Conservation (phyloP, 2,113 vertebrate species). For the Caranx melampygus region DNA sequence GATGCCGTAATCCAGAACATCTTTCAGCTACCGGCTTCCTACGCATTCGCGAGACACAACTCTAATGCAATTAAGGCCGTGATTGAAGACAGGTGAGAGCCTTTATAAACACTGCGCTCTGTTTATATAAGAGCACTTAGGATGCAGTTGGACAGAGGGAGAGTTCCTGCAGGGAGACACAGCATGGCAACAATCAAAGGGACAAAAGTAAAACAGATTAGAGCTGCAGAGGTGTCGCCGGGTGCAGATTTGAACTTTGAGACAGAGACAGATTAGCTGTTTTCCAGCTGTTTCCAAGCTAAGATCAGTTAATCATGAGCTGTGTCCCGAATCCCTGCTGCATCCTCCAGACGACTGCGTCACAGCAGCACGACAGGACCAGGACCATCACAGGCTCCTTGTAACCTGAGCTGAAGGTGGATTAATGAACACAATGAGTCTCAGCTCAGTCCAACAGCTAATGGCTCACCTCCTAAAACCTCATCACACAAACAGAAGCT, state of each 20-base stretch:
- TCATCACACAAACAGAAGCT: too few species aligned
- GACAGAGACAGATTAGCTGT: neutral
- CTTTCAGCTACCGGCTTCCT: neutral
- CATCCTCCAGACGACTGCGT: too few species aligned
- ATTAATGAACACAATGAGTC: too few species aligned
- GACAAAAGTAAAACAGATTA: neutral
- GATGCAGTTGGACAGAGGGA: neutral
- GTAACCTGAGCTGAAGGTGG: too few species aligned
- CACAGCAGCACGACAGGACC: too few species aligned
- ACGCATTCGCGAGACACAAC: neutral
- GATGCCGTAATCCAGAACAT: slow-evolving; percentile 35
- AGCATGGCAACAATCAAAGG: neutral
- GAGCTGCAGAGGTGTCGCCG: neutral
- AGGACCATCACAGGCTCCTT: too few species aligned
- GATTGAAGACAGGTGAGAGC: slow-evolving; percentile 12
- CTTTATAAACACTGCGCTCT: slow-evolving; percentile 4
- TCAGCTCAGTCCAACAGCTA: too few species aligned
- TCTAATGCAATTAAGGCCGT: slow-evolving; percentile 11
- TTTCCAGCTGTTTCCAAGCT: neutral
- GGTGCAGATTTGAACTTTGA: neutral
- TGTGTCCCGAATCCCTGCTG: too few species aligned
- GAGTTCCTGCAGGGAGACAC: neutral
- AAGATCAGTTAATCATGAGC: neutral
- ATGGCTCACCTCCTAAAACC: too few species aligned
- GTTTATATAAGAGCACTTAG: slow-evolving; percentile 1